phyloP scores from a whole-genome alignment of 2,113 vertebrate genomes.

The Calidris pygmaea region DNA sequence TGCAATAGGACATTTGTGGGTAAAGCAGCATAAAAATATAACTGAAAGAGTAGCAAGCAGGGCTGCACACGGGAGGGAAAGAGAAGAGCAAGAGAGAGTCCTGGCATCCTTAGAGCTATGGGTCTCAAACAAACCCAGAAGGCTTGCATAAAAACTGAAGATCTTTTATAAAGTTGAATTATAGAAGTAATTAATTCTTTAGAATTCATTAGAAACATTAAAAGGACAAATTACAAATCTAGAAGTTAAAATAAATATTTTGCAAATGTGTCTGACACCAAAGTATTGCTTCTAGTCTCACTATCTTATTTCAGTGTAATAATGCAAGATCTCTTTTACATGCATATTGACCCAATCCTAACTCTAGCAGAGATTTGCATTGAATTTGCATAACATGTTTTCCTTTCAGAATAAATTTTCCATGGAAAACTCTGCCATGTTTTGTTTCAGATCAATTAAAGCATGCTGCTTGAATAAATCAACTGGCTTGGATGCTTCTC shows the following conservation, averaged over 20 bases:
- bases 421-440: neutral
- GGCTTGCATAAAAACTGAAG: neutral
- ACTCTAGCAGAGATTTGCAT: neutral
- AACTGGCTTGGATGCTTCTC: neutral
- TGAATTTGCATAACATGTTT: neutral
- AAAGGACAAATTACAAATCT: constrained; percentile 19
- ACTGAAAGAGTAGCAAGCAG: neutral
- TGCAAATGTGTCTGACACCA: constrained; percentile 4
- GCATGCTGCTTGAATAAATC: neutral
- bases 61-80: neutral
- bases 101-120: neutral
- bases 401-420: neutral
- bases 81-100: neutral
- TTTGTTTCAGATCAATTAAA: neutral
- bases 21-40: neutral
- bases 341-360: constrained; percentile 21
- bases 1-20: neutral
- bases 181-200: neutral
- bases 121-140: neutral
- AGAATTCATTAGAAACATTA: neutral
- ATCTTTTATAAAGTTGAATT: neutral
- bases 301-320: constrained; percentile 23
- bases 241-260: constrained; percentile 40
- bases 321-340: neutral
- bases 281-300: neutral